Conservation (phyloP, 23 tunicate genomes). For the Ascidia mentula region DNA sequence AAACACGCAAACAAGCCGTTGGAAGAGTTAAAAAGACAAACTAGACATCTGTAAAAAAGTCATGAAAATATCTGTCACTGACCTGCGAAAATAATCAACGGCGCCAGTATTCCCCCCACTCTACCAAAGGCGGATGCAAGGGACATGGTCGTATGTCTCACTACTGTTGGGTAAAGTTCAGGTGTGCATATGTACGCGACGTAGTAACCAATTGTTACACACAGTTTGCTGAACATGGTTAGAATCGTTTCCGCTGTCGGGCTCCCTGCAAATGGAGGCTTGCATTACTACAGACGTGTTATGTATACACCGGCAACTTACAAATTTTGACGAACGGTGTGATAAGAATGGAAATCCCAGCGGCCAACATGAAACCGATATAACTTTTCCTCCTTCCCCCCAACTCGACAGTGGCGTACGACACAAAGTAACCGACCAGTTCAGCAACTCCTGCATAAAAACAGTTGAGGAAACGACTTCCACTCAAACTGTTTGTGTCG, state of each 20-base stretch:
- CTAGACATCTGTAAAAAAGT: too few species aligned
- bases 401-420: background rate
- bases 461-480: conserved; percentile 18
- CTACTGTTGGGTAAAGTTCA: background rate
- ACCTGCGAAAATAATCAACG: background rate
- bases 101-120: background rate
- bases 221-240: conserved; percentile 14
- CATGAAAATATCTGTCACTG: background rate
- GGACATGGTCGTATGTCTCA: background rate
- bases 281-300: background rate
- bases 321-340: background rate
- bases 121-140: background rate
- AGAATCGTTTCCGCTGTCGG: background rate
- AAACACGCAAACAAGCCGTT: too few species aligned
- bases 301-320: background rate
- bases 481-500: conserved; percentile 27
- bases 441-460: conserved; percentile 9
- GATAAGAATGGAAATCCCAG: background rate
- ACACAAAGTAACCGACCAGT: background rate
- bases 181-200: background rate
- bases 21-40: too few species aligned
- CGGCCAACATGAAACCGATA: background rate
- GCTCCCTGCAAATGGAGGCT: background rate
- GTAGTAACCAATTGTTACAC: background rate
- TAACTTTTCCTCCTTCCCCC: conserved; percentile 7